Evolutionary conservation across 2,113 vertebrate species (phyloP).

Genomic region (Channa argus): DNA sequence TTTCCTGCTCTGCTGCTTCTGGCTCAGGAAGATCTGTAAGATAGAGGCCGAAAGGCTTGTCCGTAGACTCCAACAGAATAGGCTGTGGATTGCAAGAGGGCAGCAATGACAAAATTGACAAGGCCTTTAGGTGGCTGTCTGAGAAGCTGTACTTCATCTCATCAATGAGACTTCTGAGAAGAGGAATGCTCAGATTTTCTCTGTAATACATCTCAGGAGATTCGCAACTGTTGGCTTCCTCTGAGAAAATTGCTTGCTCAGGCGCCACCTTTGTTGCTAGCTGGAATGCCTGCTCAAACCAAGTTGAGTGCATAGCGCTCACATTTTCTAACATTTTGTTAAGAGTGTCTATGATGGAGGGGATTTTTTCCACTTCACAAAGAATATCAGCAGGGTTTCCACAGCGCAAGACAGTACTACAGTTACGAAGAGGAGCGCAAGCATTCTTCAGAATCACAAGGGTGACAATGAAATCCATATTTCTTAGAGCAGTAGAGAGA

Average conservation of each 20-base stretch:
- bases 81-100: slow-evolving; percentile 93
- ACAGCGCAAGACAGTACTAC: slow-evolving; percentile 89
- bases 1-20: slow-evolving; percentile 89
- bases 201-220: slow-evolving; percentile 92
- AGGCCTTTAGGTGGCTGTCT: slow-evolving; percentile 90
- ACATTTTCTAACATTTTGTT: slow-evolving; percentile 93
- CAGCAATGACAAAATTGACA: slow-evolving; percentile 91
- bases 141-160: slow-evolving; percentile 95
- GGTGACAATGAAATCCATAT: slow-evolving; percentile 92
- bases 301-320: slow-evolving; percentile 88
- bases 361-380: slow-evolving; percentile 86
- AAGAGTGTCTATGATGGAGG: slow-evolving; percentile 89
- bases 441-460: slow-evolving; percentile 91
- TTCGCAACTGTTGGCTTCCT: slow-evolving; percentile 77
- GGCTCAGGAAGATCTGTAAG: slow-evolving; percentile 91
- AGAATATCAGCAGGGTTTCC: slow-evolving; percentile 95
- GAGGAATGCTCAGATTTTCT: slow-evolving; percentile 89
- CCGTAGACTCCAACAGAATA: slow-evolving; percentile 86
- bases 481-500: slow-evolving; percentile 87
- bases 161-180: slow-evolving; percentile 89
- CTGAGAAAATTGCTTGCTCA: slow-evolving; percentile 87
- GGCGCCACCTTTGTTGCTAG: slow-evolving; percentile 87
- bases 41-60: slow-evolving; percentile 90
- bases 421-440: slow-evolving; percentile 88
- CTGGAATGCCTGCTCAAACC: slow-evolving; percentile 95